A percentile compares a stretch with the other conserved stretches of the same genome.
phyloP scores from a whole-genome alignment of 2,113 vertebrate genomes.

The Rhabdomys dilectus region DNA sequence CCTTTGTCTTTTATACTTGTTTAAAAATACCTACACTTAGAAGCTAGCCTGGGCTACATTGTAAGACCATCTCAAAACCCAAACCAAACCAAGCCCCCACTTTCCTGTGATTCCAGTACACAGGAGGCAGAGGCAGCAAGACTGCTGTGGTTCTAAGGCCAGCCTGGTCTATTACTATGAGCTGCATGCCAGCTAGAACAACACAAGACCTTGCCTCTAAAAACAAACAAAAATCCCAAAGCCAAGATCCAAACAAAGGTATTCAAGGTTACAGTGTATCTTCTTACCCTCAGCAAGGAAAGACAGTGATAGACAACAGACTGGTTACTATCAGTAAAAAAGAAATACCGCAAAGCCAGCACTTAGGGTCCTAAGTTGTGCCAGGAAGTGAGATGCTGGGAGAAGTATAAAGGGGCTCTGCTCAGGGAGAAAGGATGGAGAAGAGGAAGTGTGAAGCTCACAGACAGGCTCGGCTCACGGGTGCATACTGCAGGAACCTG shows the following conservation, averaged over 20 bases:
- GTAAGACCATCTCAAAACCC: not conserved
- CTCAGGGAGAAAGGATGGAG: not conserved
- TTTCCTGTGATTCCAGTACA: not conserved
- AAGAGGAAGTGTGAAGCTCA: not conserved
- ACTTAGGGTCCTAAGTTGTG: not conserved
- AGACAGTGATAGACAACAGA: not conserved
- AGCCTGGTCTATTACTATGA: not conserved
- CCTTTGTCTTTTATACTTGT: not conserved
- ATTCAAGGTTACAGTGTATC: slow-evolving; percentile 13
- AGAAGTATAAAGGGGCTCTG: slow-evolving; percentile 26
- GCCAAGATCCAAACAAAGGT: not conserved
- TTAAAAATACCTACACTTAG: not conserved
- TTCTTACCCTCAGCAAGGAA: not conserved
- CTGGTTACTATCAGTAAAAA: not conserved
- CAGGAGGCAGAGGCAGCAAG: not conserved
- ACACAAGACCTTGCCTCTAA: not conserved
- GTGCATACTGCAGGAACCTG: not conserved
- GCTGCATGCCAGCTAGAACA: not conserved
- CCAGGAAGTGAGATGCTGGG: not conserved
- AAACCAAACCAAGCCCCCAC: not conserved
- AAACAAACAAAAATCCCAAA: not conserved
- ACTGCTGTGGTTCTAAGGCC: not conserved
- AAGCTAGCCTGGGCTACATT: not conserved
- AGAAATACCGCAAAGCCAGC: not conserved
- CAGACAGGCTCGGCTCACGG: not conserved